Conservation (phyloP, 2,888 invertebrate species). For the Campaea margaritaria region DNA sequence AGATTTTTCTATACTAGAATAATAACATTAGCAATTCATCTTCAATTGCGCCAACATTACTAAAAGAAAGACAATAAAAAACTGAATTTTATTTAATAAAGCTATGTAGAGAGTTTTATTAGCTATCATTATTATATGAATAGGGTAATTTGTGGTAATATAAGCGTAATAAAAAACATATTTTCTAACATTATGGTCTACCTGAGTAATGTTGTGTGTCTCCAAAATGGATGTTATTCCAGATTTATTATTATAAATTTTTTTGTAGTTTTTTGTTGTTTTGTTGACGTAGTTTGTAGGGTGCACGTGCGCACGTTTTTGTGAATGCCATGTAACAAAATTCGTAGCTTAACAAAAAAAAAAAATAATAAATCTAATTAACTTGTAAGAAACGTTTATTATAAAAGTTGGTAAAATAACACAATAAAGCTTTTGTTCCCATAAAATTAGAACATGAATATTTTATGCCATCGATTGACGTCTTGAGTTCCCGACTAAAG, state of each 20-base stretch:
- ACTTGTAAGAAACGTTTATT: conserved; percentile 6
- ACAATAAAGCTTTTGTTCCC: conserved; percentile 17
- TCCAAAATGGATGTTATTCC: not conserved
- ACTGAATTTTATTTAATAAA: not conserved
- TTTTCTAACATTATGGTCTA: not conserved
- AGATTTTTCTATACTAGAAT: no score
- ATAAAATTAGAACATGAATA: conserved; percentile 28
- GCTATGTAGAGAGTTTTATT: not conserved
- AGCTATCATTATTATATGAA: conserved; percentile 3
- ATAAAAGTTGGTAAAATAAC: conserved; percentile 14
- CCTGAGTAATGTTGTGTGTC: not conserved
- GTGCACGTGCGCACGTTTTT: no score
- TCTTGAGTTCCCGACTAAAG: conserved; percentile 4
- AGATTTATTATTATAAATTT: not conserved
- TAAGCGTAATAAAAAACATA: not conserved
- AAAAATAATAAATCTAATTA: no score
- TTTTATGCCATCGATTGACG: conserved; percentile 22
- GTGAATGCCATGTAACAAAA: no score
- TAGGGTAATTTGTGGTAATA: conserved; percentile 3
- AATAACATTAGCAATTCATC: not conserved
- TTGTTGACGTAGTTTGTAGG: no score
- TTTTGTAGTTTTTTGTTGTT: no score
- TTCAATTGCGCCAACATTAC: not conserved
- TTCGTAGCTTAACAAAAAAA: no score
- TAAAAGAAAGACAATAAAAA: not conserved